A percentile compares a stretch with the other conserved stretches of the same genome.
These are phyloP conservation scores for Strigops habroptila DNA, from an alignment of 2,113 vertebrate species.

Conservation along the genomic window DNA sequence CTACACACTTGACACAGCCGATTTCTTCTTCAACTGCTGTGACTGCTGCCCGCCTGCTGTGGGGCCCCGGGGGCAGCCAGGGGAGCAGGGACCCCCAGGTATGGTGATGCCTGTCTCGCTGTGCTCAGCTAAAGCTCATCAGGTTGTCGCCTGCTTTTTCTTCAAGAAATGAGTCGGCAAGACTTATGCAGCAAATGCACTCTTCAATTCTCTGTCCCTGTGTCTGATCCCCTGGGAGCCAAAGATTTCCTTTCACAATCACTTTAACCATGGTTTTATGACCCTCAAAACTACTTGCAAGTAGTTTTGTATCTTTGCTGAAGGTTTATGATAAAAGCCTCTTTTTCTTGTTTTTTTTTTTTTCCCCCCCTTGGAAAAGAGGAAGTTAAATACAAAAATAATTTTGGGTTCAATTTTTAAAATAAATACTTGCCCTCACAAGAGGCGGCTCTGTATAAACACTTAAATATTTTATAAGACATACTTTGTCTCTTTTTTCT, in stretches of 20 bases:
- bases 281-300: background rate
- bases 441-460: background rate
- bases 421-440: background rate
- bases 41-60: conserved; percentile 83
- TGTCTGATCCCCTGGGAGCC: background rate
- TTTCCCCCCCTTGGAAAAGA: background rate
- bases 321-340: background rate
- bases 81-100: conserved; percentile 84
- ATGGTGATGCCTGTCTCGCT: background rate
- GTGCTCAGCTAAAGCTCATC: fast-evolving
- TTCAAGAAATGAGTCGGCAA: fast-evolving
- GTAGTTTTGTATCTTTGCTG: background rate
- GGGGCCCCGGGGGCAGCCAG: conserved; percentile 81
- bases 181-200: fast-evolving
- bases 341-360: background rate
- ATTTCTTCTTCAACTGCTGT: conserved; percentile 94
- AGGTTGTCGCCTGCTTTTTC: background rate
- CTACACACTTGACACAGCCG: conserved; percentile 83
- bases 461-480: background rate
- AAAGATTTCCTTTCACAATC: background rate
- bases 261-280: background rate
- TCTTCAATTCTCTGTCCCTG: background rate
- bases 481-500: background rate
- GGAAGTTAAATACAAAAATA: background rate
- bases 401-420: background rate